Conservation (phyloP, 2,888 invertebrate species). For the Biston betularia region DNA sequence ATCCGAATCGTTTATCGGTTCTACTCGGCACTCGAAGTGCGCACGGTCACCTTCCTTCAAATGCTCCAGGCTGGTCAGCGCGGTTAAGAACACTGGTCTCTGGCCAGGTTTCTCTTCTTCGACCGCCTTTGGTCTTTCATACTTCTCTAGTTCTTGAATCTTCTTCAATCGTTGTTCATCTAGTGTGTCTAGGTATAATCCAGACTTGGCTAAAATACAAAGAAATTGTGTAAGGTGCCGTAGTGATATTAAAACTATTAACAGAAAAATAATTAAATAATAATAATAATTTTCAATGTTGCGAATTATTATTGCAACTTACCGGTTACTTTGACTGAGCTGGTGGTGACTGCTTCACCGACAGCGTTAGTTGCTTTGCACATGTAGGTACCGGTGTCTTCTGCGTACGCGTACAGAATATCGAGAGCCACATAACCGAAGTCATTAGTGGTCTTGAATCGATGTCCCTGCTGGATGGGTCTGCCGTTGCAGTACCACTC, state of each 20-base stretch:
- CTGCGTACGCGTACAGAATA: slow-evolving; percentile 97
- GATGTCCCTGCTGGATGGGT: slow-evolving; percentile 96
- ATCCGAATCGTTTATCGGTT: slow-evolving; percentile 96
- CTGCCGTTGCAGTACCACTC: slow-evolving; percentile 99
- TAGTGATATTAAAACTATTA: too few species aligned
- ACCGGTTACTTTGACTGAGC: slow-evolving; percentile 95
- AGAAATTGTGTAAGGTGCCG: background rate
- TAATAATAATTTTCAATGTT: too few species aligned
- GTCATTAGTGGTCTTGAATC: slow-evolving; percentile 98
- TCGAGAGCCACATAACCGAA: slow-evolving; percentile 99
- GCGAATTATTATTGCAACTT: slow-evolving; percentile 61
- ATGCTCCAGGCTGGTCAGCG: slow-evolving; percentile 94
- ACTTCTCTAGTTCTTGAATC: slow-evolving; percentile 94
- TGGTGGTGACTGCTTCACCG: slow-evolving; percentile 97
- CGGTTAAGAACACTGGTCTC: slow-evolving; percentile 96
- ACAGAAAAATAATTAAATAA: background rate
- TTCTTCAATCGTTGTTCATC: slow-evolving; percentile 96
- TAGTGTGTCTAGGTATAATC: slow-evolving; percentile 94
- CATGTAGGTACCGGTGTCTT: slow-evolving; percentile 98
- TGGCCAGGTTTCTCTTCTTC: slow-evolving; percentile 92
- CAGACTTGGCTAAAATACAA: slow-evolving; percentile 89
- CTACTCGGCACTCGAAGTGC: slow-evolving; percentile 96
- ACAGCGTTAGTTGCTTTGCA: slow-evolving; percentile 97
- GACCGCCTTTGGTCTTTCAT: slow-evolving; percentile 90
- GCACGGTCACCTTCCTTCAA: slow-evolving; percentile 96